A percentile compares a stretch with the other conserved stretches of the same genome.
Evolutionary conservation across 1,140 invertebrate genomes (phyloP).

Genomic region (Bombus affinis): DNA sequence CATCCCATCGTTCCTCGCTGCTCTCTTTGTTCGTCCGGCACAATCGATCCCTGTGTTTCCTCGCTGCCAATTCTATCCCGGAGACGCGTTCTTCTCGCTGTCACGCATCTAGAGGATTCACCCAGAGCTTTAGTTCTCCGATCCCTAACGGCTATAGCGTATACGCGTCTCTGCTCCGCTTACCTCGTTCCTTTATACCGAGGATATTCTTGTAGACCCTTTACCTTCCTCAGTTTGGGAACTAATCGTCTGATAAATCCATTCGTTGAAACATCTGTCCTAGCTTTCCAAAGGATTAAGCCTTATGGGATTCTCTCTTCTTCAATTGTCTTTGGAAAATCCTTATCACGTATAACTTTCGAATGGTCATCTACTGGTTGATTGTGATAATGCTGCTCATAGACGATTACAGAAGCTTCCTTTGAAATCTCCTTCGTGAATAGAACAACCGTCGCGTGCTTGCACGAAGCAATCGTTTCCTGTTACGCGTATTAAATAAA

Average conservation of each 20-base stretch:
- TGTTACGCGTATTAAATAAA: not conserved
- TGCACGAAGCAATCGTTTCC: not conserved
- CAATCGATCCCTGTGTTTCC: constrained; percentile 18
- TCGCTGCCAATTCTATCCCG: constrained; percentile 41
- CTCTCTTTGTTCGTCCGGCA: constrained; percentile 35
- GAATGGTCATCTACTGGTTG: no score
- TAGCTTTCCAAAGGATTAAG: no score
- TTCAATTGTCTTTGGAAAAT: not conserved
- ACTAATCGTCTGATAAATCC: constrained; percentile 31
- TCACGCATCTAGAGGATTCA: constrained; percentile 2
- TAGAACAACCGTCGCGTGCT: not conserved
- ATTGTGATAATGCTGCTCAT: no score
- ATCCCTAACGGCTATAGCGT: not conserved
- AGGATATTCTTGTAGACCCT: not conserved
- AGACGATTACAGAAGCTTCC: not conserved
- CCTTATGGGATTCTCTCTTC: not conserved
- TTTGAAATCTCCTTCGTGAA: not conserved
- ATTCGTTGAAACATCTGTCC: constrained; percentile 4
- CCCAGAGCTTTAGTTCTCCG: constrained; percentile 22
- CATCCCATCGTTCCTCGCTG: not conserved
- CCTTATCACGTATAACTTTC: not conserved
- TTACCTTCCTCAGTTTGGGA: not conserved
- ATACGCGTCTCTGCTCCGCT: not conserved
- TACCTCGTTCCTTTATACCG: no score
- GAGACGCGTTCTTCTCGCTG: constrained; percentile 34